Percentiles rank a stretch among this genome's conserved stretches.
phyloP scores from a whole-genome alignment of 2,113 vertebrate species.

The Proterorhinus semilunaris region DNA sequence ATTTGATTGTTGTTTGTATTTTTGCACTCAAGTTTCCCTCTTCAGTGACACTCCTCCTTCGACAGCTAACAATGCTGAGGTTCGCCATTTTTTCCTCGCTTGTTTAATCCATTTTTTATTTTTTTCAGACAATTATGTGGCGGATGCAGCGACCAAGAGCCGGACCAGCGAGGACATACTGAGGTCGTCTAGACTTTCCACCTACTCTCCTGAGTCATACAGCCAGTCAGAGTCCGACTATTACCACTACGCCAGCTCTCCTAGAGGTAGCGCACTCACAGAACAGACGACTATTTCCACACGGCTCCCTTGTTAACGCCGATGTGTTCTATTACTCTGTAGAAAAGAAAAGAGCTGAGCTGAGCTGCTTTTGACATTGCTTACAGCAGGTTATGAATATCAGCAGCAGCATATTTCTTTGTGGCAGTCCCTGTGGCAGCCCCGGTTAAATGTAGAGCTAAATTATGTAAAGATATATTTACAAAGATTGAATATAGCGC shows the following conservation, averaged over 20 bases:
- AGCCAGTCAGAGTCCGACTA: slow-evolving; percentile 86
- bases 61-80: not conserved
- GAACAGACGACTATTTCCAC: not conserved
- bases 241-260: slow-evolving; percentile 88
- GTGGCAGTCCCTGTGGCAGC: too few species aligned
- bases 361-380: too few species aligned
- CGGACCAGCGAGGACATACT: slow-evolving; percentile 96
- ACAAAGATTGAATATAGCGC: too few species aligned
- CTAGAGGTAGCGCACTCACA: slow-evolving; percentile 81
- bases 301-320: too few species aligned
- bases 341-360: too few species aligned
- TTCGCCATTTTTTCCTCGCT: not conserved
- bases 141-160: slow-evolving; percentile 88
- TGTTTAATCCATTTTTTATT: slow-evolving; percentile 7
- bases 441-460: too few species aligned
- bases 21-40: slow-evolving; percentile 14
- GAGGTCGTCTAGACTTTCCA: slow-evolving; percentile 88
- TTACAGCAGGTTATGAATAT: too few species aligned
- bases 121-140: slow-evolving; percentile 77
- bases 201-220: slow-evolving; percentile 90
- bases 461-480: not conserved
- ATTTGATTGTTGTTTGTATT: too few species aligned
- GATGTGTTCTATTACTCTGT: too few species aligned
- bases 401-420: too few species aligned
- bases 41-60: slow-evolving; percentile 14